Evolutionary conservation across 1,140 invertebrate genomes (phyloP), one percentile per base, ranked within the genome.

Genomic region (Lepidostoma basale): DNA sequence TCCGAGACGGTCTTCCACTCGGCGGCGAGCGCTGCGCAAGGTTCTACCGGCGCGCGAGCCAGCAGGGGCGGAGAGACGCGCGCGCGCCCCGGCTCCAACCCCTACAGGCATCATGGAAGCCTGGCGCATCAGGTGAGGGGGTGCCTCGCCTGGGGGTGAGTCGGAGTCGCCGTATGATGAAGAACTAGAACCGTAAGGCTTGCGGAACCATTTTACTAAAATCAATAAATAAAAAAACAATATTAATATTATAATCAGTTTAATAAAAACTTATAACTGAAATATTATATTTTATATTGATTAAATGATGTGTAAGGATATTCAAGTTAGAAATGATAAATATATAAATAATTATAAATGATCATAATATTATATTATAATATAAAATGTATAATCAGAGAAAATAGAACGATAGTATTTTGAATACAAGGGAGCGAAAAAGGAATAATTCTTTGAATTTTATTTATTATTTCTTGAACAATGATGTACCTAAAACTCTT

Each of bases 1-100:
- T 75, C 87, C 92, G 49, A 96, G 83, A 75, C 94, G 88, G 77
- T 94, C 90, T 83, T 96, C 93, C 74, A 97, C 89, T 74, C 92
- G 78, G 74, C 92, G 88, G 77, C 92, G 89, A 9, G 94, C 94
- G 78, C 91, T 90, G 76, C 89, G 87, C 18, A 94, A 79, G 20
- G 88, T 90, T 69, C 87, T 80, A 44, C 87, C 85, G 6, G 86
- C 84, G 12, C 85, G 85, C 63, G 81, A 78, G 70, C 76, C 77
- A 14, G 76, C 28, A 18, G 52, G 3, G 39, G 25, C 28, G 25
- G 58, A 14, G 23, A 26, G 6, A 16, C 14, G 30, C 39, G 52
- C 30, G 14, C 52, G n/a, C 2, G 9, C 47, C 14, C 2, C 44
- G 12, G 23, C 47, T 52, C 22, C 47, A 6, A 12, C 30, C 45